These are phyloP conservation scores for Cyrtodaria siliqua DNA, from an alignment of 2,888 invertebrate species.

Conservation along the genomic window DNA sequence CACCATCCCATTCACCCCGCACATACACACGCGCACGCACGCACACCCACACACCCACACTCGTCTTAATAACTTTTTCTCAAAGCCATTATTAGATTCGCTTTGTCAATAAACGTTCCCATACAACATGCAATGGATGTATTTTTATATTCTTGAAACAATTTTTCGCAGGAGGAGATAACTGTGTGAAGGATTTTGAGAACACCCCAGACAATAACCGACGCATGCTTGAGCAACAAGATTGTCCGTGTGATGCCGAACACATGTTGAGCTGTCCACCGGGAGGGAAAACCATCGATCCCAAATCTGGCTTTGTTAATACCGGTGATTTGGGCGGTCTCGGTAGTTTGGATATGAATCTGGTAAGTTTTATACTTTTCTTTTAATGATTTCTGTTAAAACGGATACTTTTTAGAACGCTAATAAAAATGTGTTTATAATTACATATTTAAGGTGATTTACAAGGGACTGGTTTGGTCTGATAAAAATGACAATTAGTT, in stretches of 20 bases:
- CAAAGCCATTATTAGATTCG: too few species aligned
- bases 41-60: too few species aligned
- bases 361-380: conserved; percentile 21
- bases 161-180: conserved; percentile 90
- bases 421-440: not conserved
- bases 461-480: too few species aligned
- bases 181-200: conserved; percentile 96
- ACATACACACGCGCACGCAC: too few species aligned
- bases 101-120: too few species aligned
- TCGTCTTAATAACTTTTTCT: too few species aligned
- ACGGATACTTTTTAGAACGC: too few species aligned
- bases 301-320: conserved; percentile 66
- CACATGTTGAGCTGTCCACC: conserved; percentile 96
- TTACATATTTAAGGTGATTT: not conserved
- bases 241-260: conserved; percentile 98
- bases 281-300: conserved; percentile 80
- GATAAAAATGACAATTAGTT: too few species aligned
- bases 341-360: conserved; percentile 17
- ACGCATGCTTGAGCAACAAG: conserved; percentile 93
- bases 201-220: conserved; percentile 98
- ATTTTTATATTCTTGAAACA: too few species aligned
- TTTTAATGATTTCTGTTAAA: too few species aligned
- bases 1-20: too few species aligned
- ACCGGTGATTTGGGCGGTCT: conserved; percentile 53
- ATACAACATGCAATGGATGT: too few species aligned